Conservation (phyloP, 2,797 vertebrate genomes). For the Sebastes steindachneri region DNA sequence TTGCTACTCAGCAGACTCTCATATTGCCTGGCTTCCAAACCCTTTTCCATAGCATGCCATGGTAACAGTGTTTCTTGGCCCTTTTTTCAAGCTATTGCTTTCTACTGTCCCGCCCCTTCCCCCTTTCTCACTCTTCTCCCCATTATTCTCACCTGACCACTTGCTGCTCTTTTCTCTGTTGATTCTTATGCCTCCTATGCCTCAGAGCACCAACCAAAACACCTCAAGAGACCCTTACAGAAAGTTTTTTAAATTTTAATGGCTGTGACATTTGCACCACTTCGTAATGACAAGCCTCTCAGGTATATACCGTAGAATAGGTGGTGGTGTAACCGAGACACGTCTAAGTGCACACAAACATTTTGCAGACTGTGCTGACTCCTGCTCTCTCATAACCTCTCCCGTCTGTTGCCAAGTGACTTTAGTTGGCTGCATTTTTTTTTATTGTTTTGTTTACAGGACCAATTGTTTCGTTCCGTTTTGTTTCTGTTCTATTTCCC, state of each 20-base stretch:
- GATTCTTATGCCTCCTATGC: constrained; percentile 83
- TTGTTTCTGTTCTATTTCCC: constrained; percentile 75
- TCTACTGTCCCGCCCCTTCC: constrained; percentile 83
- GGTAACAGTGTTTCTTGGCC: constrained; percentile 90
- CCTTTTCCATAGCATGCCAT: constrained; percentile 96
- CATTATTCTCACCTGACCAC: constrained; percentile 85
- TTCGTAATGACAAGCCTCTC: constrained; percentile 76
- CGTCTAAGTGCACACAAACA: constrained; percentile 68
- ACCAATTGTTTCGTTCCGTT: constrained; percentile 77
- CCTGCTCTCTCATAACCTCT: constrained; percentile 82
- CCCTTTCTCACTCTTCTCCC: constrained; percentile 82
- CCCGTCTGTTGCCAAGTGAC: constrained; percentile 80
- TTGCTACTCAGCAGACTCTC: constrained; percentile 88
- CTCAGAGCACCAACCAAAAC: constrained; percentile 75
- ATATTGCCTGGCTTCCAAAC: constrained; percentile 95
- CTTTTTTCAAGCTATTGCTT: constrained; percentile 87
- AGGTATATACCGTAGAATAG: constrained; percentile 69
- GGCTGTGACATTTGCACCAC: constrained; percentile 80
- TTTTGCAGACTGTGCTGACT: constrained; percentile 78
- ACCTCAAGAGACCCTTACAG: constrained; percentile 68
- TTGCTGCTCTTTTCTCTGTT: constrained; percentile 88
- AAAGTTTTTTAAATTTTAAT: constrained; percentile 67
- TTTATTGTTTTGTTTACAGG: constrained; percentile 78
- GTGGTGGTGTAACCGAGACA: constrained; percentile 68
- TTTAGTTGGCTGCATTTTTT: constrained; percentile 82